A percentile compares a stretch with the other conserved stretches of the same genome.
These are phyloP conservation scores for Lycodopsis pacificus DNA, from an alignment of 2,797 vertebrate species.

Conservation along the genomic window DNA sequence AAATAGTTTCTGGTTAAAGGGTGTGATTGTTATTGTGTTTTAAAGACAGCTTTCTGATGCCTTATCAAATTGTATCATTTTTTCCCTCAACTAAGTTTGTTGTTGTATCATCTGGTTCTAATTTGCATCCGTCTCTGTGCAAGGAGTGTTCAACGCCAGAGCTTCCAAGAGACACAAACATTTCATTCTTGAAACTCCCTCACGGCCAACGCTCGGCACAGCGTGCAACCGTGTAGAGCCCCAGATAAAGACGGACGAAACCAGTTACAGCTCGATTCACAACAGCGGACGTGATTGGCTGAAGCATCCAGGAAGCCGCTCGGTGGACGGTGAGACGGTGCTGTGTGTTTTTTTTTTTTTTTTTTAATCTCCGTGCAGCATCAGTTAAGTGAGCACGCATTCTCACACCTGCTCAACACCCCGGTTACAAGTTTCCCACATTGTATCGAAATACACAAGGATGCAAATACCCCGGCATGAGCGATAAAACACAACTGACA, in stretches of 20 bases:
- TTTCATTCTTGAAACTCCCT: not conserved
- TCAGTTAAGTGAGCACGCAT: not conserved
- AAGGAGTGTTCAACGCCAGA: not conserved
- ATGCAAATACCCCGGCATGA: not conserved
- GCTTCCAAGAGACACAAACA: not conserved
- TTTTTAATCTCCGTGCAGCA: not conserved
- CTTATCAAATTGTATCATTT: not conserved
- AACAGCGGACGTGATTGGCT: not conserved
- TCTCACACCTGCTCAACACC: not conserved
- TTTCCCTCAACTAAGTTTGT: too few relatives aligned
- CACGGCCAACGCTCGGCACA: not conserved
- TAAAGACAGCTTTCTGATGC: too few relatives aligned
- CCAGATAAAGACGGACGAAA: slow-evolving; percentile 17
- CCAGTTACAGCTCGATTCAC: slow-evolving; percentile 7
- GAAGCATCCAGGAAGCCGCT: not conserved
- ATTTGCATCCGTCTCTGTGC: not conserved
- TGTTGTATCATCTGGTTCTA: not conserved
- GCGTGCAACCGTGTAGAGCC: not conserved
- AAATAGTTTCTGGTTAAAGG: not conserved
- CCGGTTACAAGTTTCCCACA: not conserved
- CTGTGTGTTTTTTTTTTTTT: too few relatives aligned
- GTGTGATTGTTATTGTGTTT: not conserved
- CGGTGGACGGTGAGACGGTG: not conserved
- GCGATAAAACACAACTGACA: not conserved
- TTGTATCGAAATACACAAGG: not conserved